Base-by-base conservation (phyloP, 1,140 invertebrate genomes). In the Aphelinus atriplicis region DNA sequence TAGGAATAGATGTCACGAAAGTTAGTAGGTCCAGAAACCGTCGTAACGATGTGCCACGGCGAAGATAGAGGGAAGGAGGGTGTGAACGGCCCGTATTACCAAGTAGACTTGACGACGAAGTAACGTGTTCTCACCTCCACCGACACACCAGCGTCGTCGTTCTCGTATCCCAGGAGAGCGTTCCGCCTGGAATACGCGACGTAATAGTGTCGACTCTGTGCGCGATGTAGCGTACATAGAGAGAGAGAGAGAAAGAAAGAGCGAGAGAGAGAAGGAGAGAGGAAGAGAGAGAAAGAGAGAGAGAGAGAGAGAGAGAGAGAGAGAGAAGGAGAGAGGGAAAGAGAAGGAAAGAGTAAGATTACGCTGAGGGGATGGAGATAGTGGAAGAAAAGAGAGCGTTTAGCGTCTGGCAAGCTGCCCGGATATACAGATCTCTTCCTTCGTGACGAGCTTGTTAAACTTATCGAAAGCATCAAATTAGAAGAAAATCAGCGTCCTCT, bases 401-500 rank as follows among this genome's bases (percentile, higher is more conserved):
- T 77, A 84, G 78, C 81, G 80, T 81, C 82, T 87, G 85, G 86
- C 85, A 85, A 80, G 75, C 78, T 85, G 85, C 86, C 86, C 82
- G 82, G 81, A 84, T 82, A 84, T 82, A 84, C 82, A 82, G 77
- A 74, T 73, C 77, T 80, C 80, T 81, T 81, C 77, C 78, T 83
- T 79, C 81, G 85, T 86, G 85, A 87, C 85, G 84, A 86, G 85
- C 85, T 87, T 86, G 86, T 87, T 86, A 87, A 87, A 86, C 84
- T 86, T 86, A 86, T 87, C 84, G 86, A 86, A 86, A 86, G 84
- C 82, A 82, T 83, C 84, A 86, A 87, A 87, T 87, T 87, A 87
- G 83, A 82, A 83, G 77, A 78, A 78, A 81, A 80, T 72, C 77
- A 75, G 66, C 78, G 76, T 71, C 75, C 71, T 76, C 77, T 78